Percentiles rank a stretch among this genome's conserved stretches.
These are phyloP conservation scores for Lutjanus campechanus DNA, from an alignment of 2,797 vertebrate genomes.

Conservation along the genomic window DNA sequence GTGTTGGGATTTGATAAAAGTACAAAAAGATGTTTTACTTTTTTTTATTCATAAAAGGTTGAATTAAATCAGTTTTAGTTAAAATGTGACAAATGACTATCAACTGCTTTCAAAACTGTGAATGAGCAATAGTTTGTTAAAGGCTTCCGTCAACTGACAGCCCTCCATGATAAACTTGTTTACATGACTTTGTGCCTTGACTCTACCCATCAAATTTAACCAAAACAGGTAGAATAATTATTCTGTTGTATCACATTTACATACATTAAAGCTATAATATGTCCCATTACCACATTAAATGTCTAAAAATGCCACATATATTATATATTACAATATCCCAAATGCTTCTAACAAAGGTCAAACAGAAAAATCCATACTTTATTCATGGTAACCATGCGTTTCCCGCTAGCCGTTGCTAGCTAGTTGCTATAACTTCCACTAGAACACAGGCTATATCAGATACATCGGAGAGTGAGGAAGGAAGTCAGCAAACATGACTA, in stretches of 20 bases:
- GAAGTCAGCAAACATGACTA: too few relatives aligned
- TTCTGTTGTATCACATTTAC: neutral
- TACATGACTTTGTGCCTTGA: neutral
- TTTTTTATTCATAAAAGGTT: neutral
- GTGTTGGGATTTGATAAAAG: conserved; percentile 1
- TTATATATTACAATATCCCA: too few relatives aligned
- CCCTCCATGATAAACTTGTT: neutral
- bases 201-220: conserved; percentile 6
- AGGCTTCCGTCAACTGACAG: neutral
- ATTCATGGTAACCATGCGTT: too few relatives aligned
- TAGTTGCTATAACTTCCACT: too few relatives aligned
- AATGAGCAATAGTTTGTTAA: neutral
- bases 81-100: neutral
- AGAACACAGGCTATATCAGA: too few relatives aligned
- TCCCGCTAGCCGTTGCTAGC: too few relatives aligned
- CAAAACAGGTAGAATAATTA: neutral
- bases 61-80: conserved; percentile 13
- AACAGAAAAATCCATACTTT: too few relatives aligned
- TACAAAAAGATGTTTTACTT: neutral
- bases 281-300: too few relatives aligned
- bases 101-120: neutral
- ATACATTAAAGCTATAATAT: neutral
- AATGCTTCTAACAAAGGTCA: too few relatives aligned
- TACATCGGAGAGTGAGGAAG: too few relatives aligned
- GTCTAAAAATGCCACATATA: too few relatives aligned